phyloP scores from a whole-genome alignment of 2,888 invertebrate species.

The Melanotus villosus region DNA sequence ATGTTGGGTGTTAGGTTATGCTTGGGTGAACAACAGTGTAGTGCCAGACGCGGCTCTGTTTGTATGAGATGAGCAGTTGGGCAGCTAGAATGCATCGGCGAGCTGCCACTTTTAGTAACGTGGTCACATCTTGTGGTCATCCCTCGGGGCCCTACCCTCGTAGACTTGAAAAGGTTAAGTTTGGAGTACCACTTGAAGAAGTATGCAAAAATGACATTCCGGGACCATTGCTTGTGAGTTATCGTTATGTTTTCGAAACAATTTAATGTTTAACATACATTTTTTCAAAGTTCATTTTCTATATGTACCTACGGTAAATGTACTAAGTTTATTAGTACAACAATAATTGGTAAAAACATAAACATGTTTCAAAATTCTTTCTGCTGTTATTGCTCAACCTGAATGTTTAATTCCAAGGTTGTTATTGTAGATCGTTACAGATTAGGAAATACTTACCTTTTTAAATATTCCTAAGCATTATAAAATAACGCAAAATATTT shows the following conservation, averaged over 20 bases:
- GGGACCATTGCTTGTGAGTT: conserved; percentile 88
- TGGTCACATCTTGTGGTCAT: conserved; percentile 93
- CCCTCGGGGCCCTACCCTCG: conserved; percentile 87
- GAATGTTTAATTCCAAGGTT: not conserved
- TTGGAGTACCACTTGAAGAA: conserved; percentile 92
- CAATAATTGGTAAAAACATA: not conserved
- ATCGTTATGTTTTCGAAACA: not conserved
- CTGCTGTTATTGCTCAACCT: not conserved
- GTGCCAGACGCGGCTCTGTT: conserved; percentile 47
- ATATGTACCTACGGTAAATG: too few relatives aligned
- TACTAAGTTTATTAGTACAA: too few relatives aligned
- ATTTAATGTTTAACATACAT: not conserved
- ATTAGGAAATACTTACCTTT: not conserved
- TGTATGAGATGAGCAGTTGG: conserved; percentile 87
- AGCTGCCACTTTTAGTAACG: conserved; percentile 91
- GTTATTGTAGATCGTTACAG: not conserved
- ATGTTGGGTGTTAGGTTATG: conserved; percentile 61
- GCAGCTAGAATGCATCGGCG: conserved; percentile 92
- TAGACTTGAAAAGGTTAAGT: conserved; percentile 93
- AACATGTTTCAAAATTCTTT: not conserved
- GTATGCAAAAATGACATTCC: conserved; percentile 97
- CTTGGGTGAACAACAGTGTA: conserved; percentile 57
- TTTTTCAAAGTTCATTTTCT: not conserved
- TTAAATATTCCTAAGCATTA: not conserved
- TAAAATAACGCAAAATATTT: not conserved